phyloP scores from a whole-genome alignment of 2,797 vertebrate genomes.

The Ataeniobius toweri region DNA sequence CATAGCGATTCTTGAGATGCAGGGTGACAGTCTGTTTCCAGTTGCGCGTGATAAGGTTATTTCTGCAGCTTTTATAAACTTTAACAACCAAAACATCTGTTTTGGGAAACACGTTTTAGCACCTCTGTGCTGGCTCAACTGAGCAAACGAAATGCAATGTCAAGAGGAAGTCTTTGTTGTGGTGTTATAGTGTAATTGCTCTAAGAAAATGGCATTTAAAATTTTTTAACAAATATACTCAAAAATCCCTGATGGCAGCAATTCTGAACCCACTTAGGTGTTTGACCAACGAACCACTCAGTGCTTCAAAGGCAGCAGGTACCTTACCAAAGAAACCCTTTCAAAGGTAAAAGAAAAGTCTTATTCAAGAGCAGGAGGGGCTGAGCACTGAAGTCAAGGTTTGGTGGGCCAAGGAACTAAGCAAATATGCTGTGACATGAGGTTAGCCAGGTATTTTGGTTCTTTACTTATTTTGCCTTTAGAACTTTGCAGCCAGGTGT shows the following conservation, averaged over 20 bases:
- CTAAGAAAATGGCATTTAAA: neutral
- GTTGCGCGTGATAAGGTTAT: neutral
- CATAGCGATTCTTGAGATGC: neutral
- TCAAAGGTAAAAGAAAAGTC: slow-evolving; percentile 53
- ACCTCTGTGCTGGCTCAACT: neutral
- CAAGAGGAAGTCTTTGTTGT: neutral
- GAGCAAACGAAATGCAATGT: neutral
- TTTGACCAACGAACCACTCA: slow-evolving; percentile 31
- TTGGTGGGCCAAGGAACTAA: slow-evolving; percentile 62
- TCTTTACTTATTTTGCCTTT: slow-evolving; percentile 43
- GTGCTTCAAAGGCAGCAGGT: slow-evolving; percentile 53
- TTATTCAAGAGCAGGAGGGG: slow-evolving; percentile 60
- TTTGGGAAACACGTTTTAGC: neutral
- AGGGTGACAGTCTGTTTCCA: neutral
- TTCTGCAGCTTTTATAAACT: neutral
- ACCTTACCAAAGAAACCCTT: slow-evolving; percentile 42
- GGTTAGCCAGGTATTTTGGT: slow-evolving; percentile 63
- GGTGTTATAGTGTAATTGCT: neutral
- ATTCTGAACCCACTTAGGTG: slow-evolving; percentile 23
- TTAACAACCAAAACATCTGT: too few species aligned
- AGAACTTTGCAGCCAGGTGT: slow-evolving; percentile 80
- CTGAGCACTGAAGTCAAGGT: slow-evolving; percentile 58
- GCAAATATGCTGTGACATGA: slow-evolving; percentile 78
- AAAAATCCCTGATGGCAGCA: slow-evolving; percentile 1
- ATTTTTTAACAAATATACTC: neutral